Conservation (phyloP, 2,113 vertebrate species). For the Diglossa brunneiventris region DNA sequence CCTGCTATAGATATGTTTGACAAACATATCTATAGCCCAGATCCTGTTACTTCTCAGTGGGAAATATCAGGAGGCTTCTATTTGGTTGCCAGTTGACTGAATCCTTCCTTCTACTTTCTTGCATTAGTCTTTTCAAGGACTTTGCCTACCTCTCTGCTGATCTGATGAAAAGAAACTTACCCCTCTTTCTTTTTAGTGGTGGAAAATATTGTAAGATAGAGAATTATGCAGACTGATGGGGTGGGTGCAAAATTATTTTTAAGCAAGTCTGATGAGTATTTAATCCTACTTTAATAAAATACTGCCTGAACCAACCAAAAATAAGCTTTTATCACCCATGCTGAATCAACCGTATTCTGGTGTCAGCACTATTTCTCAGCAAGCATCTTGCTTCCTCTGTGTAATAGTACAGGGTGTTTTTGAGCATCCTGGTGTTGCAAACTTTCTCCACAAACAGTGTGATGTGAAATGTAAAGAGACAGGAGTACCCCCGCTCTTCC, state of each 20-base stretch:
- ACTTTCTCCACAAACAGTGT: background rate
- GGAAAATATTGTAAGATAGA: background rate
- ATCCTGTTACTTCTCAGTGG: conserved; percentile 70
- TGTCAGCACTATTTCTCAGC: conserved; percentile 17
- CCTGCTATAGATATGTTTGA: conserved; percentile 70
- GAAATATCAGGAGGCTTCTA: conserved; percentile 54
- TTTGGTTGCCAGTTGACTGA: conserved; percentile 66
- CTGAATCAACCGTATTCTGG: background rate
- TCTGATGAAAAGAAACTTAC: background rate
- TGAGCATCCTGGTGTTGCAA: background rate
- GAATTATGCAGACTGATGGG: background rate
- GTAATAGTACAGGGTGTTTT: conserved; percentile 24
- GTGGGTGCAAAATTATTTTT: background rate
- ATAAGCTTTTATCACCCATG: background rate
- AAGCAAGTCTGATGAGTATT: background rate
- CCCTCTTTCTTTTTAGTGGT: background rate
- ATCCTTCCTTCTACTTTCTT: conserved; percentile 65
- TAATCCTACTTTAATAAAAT: conserved; percentile 10
- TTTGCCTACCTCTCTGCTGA: background rate
- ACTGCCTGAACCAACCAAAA: conserved; percentile 3
- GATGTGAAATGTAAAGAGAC: conserved; percentile 11
- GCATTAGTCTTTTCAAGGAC: conserved; percentile 52
- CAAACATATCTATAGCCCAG: conserved; percentile 66
- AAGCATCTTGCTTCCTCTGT: background rate
- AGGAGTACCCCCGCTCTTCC: background rate